Base-by-base conservation (phyloP, 2,888 invertebrate species). In the Brachyopa scutellaris region DNA sequence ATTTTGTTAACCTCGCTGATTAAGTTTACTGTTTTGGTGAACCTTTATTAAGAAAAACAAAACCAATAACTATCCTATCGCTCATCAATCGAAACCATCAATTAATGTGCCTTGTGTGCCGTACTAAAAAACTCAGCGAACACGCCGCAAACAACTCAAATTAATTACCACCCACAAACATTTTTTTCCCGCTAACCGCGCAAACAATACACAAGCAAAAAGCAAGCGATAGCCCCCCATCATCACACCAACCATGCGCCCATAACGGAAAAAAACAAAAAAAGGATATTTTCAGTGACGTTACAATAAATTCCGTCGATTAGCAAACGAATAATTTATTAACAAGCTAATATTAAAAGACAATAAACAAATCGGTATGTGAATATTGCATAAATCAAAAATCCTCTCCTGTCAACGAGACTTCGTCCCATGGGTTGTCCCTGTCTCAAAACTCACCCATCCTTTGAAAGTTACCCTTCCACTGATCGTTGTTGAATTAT, bases 321-420 rank as follows among this genome's bases (percentile, higher is more conserved):
- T 72, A 77, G 47, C 53, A 40, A 76, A 77, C 36, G 45, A 66
- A 59, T 66, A 70, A 82, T 82, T 77, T 72, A 77, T 82, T 72
- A 72, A 72, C 64, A 67, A 72, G 33, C 17, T 33, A 47, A 72
- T 61, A 82, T 77, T 82, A 82, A 70, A 77, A 77, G 77, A 66
- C 77, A 82, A 76, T 77, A 77, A 77, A 66, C 77, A 77, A 77
- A 82, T 77, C 72, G 76, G 51, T 53, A 57, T 72, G 47, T 47
- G 47, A 77, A 66, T 66, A 61, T 49, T 82, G 55, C 70, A 77
- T 72, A 72, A 82, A 82, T 82, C 76, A 82, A 77, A n/a, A 77
- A 72, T 45, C 15, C 21, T 45, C 53, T 42, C 47, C 77, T 64
- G 45, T 76, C 69, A 69, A 42, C 67, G 45, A n/a, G 23, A 26